A percentile compares a stretch with the other conserved stretches of the same genome.
Evolutionary conservation across 2,888 invertebrate genomes (phyloP).

Genomic region (Junonia oenone): DNA sequence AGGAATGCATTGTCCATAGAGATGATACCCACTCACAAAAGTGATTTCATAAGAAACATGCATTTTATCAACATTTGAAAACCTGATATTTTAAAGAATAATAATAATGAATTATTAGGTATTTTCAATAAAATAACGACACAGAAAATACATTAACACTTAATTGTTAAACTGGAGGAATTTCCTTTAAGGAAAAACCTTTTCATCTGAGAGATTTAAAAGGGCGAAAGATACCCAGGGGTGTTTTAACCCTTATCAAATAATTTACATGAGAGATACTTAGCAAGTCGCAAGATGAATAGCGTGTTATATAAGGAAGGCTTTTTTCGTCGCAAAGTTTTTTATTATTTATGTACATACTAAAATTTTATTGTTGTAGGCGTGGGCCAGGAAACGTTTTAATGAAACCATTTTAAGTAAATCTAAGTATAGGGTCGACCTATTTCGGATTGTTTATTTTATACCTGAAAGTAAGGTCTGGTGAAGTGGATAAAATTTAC

Average conservation of each 20-base stretch:
- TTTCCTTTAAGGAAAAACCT: conserved; percentile 28
- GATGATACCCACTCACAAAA: too few species aligned
- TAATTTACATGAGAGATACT: conserved; percentile 36
- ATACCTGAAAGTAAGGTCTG: background rate
- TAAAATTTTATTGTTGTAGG: background rate
- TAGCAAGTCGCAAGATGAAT: conserved; percentile 33
- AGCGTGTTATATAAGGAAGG: conserved; percentile 31
- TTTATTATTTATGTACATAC: background rate
- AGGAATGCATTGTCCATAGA: too few species aligned
- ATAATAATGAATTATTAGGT: too few species aligned
- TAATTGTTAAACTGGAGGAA: conserved; percentile 20
- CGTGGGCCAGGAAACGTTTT: too few species aligned
- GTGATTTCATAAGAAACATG: too few species aligned
- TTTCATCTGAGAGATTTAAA: conserved; percentile 34
- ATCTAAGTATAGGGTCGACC: background rate
- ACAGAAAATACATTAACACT: conserved; percentile 4
- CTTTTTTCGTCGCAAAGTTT: background rate
- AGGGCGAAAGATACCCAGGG: conserved; percentile 30
- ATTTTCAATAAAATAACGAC: background rate
- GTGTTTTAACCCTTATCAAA: conserved; percentile 35
- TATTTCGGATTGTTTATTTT: background rate
- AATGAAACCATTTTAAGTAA: background rate
- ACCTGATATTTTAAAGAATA: background rate
- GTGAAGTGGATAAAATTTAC: too few species aligned
- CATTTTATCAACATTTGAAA: background rate